Conservation (phyloP, 2,888 invertebrate species). For the Horisme vitalbata region DNA sequence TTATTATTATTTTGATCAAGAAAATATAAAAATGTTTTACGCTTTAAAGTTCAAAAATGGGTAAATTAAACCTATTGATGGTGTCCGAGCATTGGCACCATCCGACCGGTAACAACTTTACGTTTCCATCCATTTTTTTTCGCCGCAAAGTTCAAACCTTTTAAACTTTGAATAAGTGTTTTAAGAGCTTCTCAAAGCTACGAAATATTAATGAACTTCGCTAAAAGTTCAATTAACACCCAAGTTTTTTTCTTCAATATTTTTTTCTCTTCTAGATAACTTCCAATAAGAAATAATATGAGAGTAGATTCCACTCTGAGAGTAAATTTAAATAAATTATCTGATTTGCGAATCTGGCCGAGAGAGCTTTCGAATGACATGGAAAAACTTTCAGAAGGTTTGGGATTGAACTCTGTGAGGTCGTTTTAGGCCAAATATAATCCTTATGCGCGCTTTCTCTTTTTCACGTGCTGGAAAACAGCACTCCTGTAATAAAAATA, state of each 20-base stretch:
- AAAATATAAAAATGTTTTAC: too few species aligned
- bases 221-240: conserved; percentile 24
- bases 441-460: conserved; percentile 6
- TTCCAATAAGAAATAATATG: conserved; percentile 27
- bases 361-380: conserved; percentile 21
- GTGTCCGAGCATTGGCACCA: too few species aligned
- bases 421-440: conserved; percentile 11
- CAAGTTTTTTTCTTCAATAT: conserved; percentile 12
- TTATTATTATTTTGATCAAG: too few species aligned
- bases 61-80: too few species aligned
- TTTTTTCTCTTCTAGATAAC: conserved; percentile 23
- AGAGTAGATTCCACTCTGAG: conserved; percentile 11
- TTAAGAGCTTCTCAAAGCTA: conserved; percentile 8
- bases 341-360: conserved; percentile 24
- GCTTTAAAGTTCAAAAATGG: too few species aligned
- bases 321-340: conserved; percentile 33
- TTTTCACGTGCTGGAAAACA: conserved; percentile 1
- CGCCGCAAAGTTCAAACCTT: conserved; percentile 7
- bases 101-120: too few species aligned
- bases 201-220: conserved; percentile 25
- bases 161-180: conserved; percentile 12
- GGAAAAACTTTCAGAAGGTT: conserved; percentile 33
- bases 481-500: conserved; percentile 1
- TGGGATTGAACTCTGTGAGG: conserved; percentile 7
- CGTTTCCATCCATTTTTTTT: conserved; percentile 3